These are phyloP conservation scores for Melinaea menophilus DNA, from an alignment of 2,888 invertebrate species.

Conservation along the genomic window DNA sequence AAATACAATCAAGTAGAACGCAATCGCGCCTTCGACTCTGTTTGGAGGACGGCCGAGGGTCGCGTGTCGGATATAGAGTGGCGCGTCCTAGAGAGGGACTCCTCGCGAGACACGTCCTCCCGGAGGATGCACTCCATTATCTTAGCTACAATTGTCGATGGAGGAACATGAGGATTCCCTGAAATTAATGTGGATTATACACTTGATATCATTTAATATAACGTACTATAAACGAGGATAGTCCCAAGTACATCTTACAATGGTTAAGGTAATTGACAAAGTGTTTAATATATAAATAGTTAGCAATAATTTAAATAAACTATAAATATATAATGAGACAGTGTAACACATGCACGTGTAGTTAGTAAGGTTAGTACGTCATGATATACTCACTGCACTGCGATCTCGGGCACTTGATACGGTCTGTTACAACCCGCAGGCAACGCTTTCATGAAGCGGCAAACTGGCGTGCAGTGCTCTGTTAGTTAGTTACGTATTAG, in stretches of 20 bases:
- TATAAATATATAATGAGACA: not conserved
- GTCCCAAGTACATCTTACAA: too few species aligned
- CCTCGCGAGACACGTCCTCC: constrained; percentile 75
- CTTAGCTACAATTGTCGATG: constrained; percentile 88
- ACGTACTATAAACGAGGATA: too few species aligned
- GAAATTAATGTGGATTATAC: constrained; percentile 36
- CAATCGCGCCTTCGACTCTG: constrained; percentile 45
- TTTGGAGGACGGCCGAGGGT: constrained; percentile 50
- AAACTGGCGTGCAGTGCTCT: constrained; percentile 76
- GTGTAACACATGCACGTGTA: not conserved
- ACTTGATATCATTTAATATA: not conserved
- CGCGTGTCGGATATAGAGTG: constrained; percentile 72
- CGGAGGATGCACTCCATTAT: constrained; percentile 84
- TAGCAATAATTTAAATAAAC: not conserved
- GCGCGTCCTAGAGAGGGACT: constrained; percentile 59
- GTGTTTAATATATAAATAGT: too few species aligned
- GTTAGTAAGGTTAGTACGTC: constrained; percentile 6
- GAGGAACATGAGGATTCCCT: constrained; percentile 88
- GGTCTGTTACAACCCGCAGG: constrained; percentile 57
- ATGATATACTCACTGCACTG: constrained; percentile 69
- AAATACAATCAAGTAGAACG: constrained; percentile 30
- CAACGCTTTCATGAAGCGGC: constrained; percentile 75
- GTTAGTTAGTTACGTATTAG: constrained; percentile 56
- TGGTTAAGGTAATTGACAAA: too few species aligned
- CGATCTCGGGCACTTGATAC: constrained; percentile 71